Evolutionary conservation across 2,113 vertebrate species (phyloP).

Genomic region (Benitochromis conjunctus): DNA sequence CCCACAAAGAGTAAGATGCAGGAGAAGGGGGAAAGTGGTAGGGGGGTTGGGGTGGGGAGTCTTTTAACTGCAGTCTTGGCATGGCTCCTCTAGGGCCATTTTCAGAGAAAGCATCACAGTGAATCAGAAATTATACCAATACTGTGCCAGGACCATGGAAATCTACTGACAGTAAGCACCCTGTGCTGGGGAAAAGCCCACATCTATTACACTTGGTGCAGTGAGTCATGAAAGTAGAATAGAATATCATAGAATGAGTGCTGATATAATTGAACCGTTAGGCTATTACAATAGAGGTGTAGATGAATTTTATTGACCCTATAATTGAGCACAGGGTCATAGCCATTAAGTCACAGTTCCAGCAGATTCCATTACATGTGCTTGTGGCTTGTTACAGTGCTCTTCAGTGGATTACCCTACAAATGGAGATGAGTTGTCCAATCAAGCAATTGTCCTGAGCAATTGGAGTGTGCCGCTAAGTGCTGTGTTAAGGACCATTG

Average conservation of each 20-base stretch:
- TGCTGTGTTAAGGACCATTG: conserved; percentile 47
- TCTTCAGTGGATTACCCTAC: conserved; percentile 44
- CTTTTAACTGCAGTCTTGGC: conserved; percentile 58
- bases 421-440: conserved; percentile 59
- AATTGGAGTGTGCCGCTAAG: conserved; percentile 28
- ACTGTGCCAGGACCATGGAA: conserved; percentile 15
- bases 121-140: conserved; percentile 22
- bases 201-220: background rate
- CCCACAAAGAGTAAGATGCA: background rate
- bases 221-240: background rate
- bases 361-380: conserved; percentile 45
- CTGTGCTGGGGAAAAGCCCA: background rate
- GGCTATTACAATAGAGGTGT: background rate
- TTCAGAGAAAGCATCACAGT: conserved; percentile 44
- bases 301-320: conserved; percentile 3
- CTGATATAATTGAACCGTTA: background rate
- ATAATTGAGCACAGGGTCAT: conserved; percentile 32
- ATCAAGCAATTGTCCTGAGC: conserved; percentile 48
- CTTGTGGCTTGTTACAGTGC: background rate
- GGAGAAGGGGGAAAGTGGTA: background rate
- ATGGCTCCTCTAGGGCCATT: conserved; percentile 46
- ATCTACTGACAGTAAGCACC: background rate
- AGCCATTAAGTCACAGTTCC: conserved; percentile 1
- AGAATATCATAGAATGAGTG: background rate
- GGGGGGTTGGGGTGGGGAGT: background rate